Evolutionary conservation across 2,888 invertebrate genomes (phyloP).

Genomic region (Microchrysa polita): DNA sequence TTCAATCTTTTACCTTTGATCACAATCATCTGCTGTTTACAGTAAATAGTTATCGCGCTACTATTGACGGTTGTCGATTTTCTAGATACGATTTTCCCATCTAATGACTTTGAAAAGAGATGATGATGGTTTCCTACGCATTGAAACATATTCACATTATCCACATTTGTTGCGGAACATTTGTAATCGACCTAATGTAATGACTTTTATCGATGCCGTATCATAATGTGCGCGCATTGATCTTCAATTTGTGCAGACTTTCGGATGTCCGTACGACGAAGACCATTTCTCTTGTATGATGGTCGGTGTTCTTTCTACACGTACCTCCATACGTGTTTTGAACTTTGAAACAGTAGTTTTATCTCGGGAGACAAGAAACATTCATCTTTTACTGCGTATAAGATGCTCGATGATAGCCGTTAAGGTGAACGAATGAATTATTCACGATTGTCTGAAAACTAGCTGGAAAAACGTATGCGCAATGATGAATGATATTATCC

Average conservation of each 20-base stretch:
- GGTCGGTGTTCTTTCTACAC: too few relatives aligned
- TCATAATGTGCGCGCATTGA: conserved; percentile 1
- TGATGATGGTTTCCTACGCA: conserved; percentile 3
- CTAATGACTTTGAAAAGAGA: neutral
- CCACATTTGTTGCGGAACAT: neutral
- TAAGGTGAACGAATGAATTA: conserved; percentile 10
- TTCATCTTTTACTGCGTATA: too few relatives aligned
- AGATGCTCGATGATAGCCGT: neutral
- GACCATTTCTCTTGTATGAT: neutral
- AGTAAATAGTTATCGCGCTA: conserved; percentile 9
- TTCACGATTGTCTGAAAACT: neutral
- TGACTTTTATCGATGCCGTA: conserved; percentile 23
- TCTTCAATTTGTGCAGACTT: neutral
- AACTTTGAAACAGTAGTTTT: too few relatives aligned
- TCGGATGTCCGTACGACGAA: conserved; percentile 17
- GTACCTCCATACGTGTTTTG: neutral
- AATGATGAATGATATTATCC: neutral
- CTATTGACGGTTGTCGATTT: neutral
- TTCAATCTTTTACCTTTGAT: conserved; percentile 20
- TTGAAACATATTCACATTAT: neutral
- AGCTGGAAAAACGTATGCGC: neutral
- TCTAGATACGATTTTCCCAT: neutral
- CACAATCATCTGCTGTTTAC: neutral
- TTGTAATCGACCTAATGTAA: too few relatives aligned
- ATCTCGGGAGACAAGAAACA: neutral